Base-by-base conservation (phyloP, 2,888 invertebrate genomes). In the Automeris io region DNA sequence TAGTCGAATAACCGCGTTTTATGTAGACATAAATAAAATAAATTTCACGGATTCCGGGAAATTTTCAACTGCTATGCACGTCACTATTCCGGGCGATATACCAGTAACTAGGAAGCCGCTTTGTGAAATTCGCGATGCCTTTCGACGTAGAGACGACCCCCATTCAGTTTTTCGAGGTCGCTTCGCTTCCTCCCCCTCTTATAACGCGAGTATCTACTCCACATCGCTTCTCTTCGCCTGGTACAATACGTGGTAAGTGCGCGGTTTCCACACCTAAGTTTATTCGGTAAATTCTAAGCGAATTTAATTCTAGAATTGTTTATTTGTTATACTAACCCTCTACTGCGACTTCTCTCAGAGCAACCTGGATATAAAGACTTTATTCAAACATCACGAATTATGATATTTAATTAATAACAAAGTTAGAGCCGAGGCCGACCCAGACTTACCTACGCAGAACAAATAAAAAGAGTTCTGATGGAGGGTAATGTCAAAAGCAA, bases 121-220 rank as follows among this genome's bases (percentile, higher is more conserved):
- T 78, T 79, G 82, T 76, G 79, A 77, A 80, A 74, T 80, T 80
- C 74, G 74, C 78, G 71, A 72, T 73, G 77, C 76, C 74, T 73
- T 73, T 71, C 70, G 74, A 70, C 67, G 61, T 57, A 62, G 57
- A 57, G 56, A 56, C 68, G 70, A 69, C 71, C 78, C 77, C 74
- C 69, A 70, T 77, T 77, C 64, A 77, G 80, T 77, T 82, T 82
- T 81, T 82, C 77, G 82, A 80, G 79, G 80, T 76, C 79, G 72
- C 61, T 56, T 60, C 62, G 54, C 54, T 57, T 55, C 69, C 64
- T 56, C 69, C 61, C 69, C 63, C 57, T 58, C 47, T 59, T 57
- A 62, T 68, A 70, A 71, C 65, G 64, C 67, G 68, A 61, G 58
- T 55, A 53, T 60, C 58, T 57, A 50, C 56, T 51, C 54, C 52